Conservation (phyloP, 2,797 vertebrate genomes). For the Peromyscus nudipes region DNA sequence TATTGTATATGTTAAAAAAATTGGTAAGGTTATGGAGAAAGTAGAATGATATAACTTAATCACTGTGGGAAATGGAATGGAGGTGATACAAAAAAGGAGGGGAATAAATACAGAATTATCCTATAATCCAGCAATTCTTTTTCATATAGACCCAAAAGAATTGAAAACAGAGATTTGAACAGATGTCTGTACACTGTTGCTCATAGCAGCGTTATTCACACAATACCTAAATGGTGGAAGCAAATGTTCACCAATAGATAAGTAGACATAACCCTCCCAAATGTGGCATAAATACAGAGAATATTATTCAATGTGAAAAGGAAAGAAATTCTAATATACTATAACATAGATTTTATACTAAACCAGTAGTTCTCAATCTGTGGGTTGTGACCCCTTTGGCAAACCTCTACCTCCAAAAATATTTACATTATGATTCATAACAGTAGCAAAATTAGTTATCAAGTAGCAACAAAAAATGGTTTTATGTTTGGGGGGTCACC, state of each 20-base stretch:
- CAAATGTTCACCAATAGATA: not conserved
- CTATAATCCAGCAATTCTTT: not conserved
- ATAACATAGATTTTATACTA: not conserved
- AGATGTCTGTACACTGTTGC: not conserved
- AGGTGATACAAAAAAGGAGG: not conserved
- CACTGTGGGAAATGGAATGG: not conserved
- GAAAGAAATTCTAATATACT: not conserved
- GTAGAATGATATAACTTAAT: not conserved
- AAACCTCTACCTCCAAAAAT: not conserved
- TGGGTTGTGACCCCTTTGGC: no score
- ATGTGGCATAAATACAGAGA: no score
- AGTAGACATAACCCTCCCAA: not conserved
- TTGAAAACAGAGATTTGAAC: not conserved
- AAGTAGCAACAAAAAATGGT: not conserved
- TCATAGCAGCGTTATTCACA: not conserved
- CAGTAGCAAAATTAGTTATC: not conserved
- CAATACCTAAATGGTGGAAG: not conserved
- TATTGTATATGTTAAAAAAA: not conserved
- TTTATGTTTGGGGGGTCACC: not conserved
- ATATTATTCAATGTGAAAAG: not conserved
- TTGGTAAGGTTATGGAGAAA: not conserved
- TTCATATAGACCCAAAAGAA: not conserved
- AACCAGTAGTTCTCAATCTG: not conserved
- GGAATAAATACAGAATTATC: not conserved
- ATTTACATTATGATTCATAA: not conserved